Evolutionary conservation across 2,888 invertebrate genomes (phyloP), one percentile per base, ranked within the genome.

Genomic region (Eubasilissa splendida): DNA sequence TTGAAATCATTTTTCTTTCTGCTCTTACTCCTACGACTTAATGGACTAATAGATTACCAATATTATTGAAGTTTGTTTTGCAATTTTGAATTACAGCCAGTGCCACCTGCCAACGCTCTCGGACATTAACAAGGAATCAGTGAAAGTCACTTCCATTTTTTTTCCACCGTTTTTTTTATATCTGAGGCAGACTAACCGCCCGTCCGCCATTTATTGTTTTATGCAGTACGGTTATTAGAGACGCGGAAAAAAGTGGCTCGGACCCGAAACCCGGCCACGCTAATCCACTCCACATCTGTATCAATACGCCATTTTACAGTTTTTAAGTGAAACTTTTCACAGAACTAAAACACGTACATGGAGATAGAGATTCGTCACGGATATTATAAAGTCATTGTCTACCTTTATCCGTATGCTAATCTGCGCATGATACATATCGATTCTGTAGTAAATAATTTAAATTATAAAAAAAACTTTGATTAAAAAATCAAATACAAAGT

Each of bases 191-290:
- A 66, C 59, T 22, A n/a, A 65, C 59, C 60, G 68, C 65, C 56
- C 56, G 76, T 75, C 81, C 79, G 74, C 53, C 74, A 81, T 83
- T 79, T 83, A 83, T 83, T 83, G 83, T 81, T 83, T 81, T 79
- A 83, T 42, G 42, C 81, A 74, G 81, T 78, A 63, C 79, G 68
- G 83, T 81, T 76, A 81, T 81, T 81, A 81, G 65, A 78, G 80
- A 78, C 71, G 59, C 58, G 63, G 60, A 77, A 82, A 82, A 76
- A 77, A 83, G 74, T 68, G 78, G 73, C 71, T 75, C 58, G 31
- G 77, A 75, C 59, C 68, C 80, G 59, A 74, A 80, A 80, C 79
- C 66, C 78, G 65, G 10, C 59, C 70, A 76, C 58, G 63, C 74
- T 75, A 79, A 79, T 79, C 74, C 75, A 42, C 70, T 80, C 76